These are phyloP conservation scores for Polyergus mexicanus DNA, from an alignment of 1,140 invertebrate species.

Conservation along the genomic window DNA sequence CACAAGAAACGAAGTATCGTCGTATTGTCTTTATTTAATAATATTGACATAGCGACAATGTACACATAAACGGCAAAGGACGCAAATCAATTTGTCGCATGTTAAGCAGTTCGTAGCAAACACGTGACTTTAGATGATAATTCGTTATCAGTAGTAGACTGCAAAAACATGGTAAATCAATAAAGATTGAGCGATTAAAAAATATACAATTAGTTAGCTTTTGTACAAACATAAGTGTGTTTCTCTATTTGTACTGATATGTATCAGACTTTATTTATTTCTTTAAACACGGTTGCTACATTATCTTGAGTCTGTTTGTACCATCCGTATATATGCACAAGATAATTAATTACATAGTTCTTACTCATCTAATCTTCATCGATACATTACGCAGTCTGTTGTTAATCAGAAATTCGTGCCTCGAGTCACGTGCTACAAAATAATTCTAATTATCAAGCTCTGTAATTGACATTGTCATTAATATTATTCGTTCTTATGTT, in stretches of 20 bases:
- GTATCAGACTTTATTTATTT: conserved; percentile 25
- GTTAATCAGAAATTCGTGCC: conserved; percentile 15
- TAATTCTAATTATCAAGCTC: not conserved
- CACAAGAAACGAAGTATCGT: not conserved
- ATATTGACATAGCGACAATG: not conserved
- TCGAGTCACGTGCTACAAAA: not conserved
- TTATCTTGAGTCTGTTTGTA: conserved; percentile 17
- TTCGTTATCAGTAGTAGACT: conserved; percentile 9
- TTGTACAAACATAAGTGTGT: not conserved
- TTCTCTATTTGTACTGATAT: conserved; percentile 20
- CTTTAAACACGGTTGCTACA: not conserved
- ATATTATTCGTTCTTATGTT: not conserved
- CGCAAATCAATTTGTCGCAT: not conserved
- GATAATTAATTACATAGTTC: conserved; percentile 4
- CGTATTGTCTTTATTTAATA: not conserved
- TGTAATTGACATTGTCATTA: not conserved
- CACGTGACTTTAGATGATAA: conserved; percentile 33
- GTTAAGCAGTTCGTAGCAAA: conserved; percentile 15
- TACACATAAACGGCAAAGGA: not conserved
- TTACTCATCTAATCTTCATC: not conserved
- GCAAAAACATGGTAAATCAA: conserved; percentile 25
- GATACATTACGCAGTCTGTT: conserved; percentile 11
- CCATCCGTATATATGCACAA: not conserved
- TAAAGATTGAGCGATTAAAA: conserved; percentile 6
- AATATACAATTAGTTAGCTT: conserved; percentile 5